A percentile compares a stretch with the other conserved stretches of the same genome.
Evolutionary conservation across 2,797 vertebrate genomes (phyloP).

Genomic region (Tenualosa ilisha): DNA sequence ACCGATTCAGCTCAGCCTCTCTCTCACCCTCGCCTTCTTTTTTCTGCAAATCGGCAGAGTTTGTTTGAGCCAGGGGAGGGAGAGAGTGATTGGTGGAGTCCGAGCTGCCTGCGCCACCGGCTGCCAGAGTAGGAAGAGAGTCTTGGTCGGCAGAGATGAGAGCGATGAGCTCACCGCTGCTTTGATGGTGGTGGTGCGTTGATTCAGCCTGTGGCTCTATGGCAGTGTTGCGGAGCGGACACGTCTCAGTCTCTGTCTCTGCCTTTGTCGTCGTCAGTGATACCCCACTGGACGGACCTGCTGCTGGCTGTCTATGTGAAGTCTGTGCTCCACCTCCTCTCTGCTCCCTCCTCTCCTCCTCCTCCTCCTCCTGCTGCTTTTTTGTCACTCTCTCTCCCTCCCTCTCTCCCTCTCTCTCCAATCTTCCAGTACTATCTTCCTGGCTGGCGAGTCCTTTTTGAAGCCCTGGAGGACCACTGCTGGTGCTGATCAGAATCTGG

Average conservation of each 20-base stretch:
- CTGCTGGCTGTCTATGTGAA: slow-evolving; percentile 68
- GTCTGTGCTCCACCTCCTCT: slow-evolving; percentile 58
- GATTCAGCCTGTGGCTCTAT: slow-evolving; percentile 47
- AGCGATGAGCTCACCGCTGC: slow-evolving; percentile 58
- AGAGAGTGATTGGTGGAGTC: slow-evolving; percentile 56
- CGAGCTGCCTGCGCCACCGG: slow-evolving; percentile 50
- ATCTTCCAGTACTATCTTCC: slow-evolving; percentile 61
- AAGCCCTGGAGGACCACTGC: slow-evolving; percentile 49
- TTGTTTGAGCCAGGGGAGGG: slow-evolving; percentile 51
- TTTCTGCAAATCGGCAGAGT: slow-evolving; percentile 38
- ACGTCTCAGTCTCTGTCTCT: slow-evolving; percentile 55
- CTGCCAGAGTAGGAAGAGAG: slow-evolving; percentile 54
- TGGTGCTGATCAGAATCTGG: slow-evolving; percentile 50
- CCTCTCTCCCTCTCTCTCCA: slow-evolving; percentile 51
- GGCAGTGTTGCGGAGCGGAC: slow-evolving; percentile 62
- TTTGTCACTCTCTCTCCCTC: slow-evolving; percentile 42
- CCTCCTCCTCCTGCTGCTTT: slow-evolving; percentile 57
- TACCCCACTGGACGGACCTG: slow-evolving; percentile 62
- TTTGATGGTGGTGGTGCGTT: slow-evolving; percentile 70
- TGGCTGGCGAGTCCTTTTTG: slow-evolving; percentile 61
- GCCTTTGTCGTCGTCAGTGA: slow-evolving; percentile 58
- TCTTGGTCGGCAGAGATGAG: slow-evolving; percentile 56
- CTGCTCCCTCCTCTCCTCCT: slow-evolving; percentile 57
- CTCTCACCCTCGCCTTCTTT: slow-evolving; percentile 46
- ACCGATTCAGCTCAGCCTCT: slow-evolving; percentile 46